Base-by-base conservation (phyloP, 2,888 invertebrate species). In the Anthrax anthrax region DNA sequence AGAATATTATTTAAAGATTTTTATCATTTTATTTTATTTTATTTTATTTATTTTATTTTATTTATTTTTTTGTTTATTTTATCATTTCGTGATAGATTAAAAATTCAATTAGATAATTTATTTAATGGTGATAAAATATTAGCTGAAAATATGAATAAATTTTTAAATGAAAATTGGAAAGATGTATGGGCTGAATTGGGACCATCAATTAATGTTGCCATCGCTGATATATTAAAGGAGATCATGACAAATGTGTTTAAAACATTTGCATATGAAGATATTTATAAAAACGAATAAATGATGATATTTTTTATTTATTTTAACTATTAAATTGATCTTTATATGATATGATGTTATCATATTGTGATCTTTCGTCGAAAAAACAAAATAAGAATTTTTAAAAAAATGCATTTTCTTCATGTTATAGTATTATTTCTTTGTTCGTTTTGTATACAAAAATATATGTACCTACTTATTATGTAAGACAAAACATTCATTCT, bases 121-220 rank as follows among this genome's bases (percentile, higher is more conserved):
- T 57, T 60, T 13, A 52, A 54, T 44, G 57, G 56, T 2, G 58
- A 61, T 38, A 53, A 54, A 14, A 51, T 52, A 0, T 45, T 61
- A 1, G 54, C 58, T 5, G 50, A 55, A 4, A 55, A 55, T 8
- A 48, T 61, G 41, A 60, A 61, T 44, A 50, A 47, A 2, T 52
- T 61, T 8, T 52, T 61, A 12, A 62, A 62, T 46, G 53, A 53
- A 12, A 62, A 60, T 47, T 62, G 62, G 62, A 49, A 46, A 40
- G 58, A 58, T 18, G 52, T 62, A 17, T 62, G 61, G 61, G n/a
- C 49, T 0, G 57, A 58, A 41, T 37, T 62, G 37, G 47, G 57
- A 10, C 51, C 49, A 14, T 58, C 58, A 17, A 56, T 60, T 3
- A 57, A 56, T 44, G 48, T 47, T 16, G 60, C 57, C 0, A 47